Evolutionary conservation across 2,797 vertebrate genomes (phyloP), one percentile per base, ranked within the genome.

Genomic region (Peromyscus aztecus): DNA sequence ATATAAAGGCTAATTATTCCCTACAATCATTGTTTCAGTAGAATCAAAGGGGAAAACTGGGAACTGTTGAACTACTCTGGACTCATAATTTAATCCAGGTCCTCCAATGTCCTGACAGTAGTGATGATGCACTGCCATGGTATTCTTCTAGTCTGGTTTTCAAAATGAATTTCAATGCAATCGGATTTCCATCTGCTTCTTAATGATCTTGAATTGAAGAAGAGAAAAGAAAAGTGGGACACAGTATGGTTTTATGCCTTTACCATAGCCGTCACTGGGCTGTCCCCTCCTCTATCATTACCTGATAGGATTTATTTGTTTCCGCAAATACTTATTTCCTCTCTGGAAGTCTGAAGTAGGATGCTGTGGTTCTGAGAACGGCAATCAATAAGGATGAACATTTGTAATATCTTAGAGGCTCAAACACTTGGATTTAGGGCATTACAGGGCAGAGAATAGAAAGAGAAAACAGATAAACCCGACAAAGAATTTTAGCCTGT

Each of bases 1-100:
- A 97, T 97, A 97, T 96, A 97, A 98, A 98, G 95, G 83, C 91
- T 97, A 97, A 98, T 98, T 97, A 98, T 93, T 97, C 55, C 93
- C 78, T 96, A 75, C 49, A 83, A 94, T 95, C 85, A 96, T 37
- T 96, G 67, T 95, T 55, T 90, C 77, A 96, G 84, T 80, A 95
- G 92, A 96, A 97, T 94, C 63, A 52, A 86, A 96, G 96, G 96
- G 94, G 89, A 90, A 88, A 96, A 89, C 69, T 97, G 69, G 57
- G 89, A 86, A 84, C 80, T 91, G 71, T 17, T 97, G 90, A 97
- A 91, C 97, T 95, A 83, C 94, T 98, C 87, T 97, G 94, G 90
- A 89, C 93, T 98, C 97, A 95, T 95, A 95, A 95, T 97, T 97
- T 98, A 96, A 97, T 98, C 83, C 95, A 65, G 59, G 91, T 95